These are phyloP conservation scores for Tridacna crocea DNA, from an alignment of 2,888 invertebrate species.

Conservation along the genomic window DNA sequence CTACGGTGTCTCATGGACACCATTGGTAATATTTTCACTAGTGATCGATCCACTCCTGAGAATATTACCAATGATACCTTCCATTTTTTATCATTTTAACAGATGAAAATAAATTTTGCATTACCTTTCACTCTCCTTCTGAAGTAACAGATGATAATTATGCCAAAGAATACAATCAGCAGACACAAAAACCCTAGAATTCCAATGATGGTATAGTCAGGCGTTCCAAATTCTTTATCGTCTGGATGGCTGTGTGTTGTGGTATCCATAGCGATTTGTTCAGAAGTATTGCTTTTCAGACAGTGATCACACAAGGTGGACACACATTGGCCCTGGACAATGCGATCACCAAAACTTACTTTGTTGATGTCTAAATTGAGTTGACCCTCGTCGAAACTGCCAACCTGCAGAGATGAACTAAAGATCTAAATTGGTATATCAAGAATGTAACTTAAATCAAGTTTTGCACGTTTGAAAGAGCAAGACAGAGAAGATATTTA, in stretches of 20 bases:
- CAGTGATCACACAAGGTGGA: slow-evolving; percentile 53
- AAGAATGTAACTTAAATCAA: background rate
- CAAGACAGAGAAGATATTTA: no score
- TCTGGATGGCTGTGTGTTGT: slow-evolving; percentile 28
- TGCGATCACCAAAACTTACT: slow-evolving; percentile 41
- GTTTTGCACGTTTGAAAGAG: background rate
- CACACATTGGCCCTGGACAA: slow-evolving; percentile 46
- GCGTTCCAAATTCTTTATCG: slow-evolving; percentile 44
- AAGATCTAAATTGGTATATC: background rate
- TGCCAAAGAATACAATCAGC: slow-evolving; percentile 55
- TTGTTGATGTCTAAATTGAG: slow-evolving; percentile 26
- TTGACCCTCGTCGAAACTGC: slow-evolving; percentile 49
- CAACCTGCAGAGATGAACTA: slow-evolving; percentile 46
- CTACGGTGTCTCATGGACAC: no score
- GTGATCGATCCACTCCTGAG: no score
- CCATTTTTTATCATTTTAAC: no score
- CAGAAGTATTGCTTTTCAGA: slow-evolving; percentile 10
- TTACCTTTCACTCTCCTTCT: slow-evolving; percentile 58
- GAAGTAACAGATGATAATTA: slow-evolving; percentile 59
- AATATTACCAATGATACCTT: no score
- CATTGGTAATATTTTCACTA: no score
- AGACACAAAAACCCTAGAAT: slow-evolving; percentile 58
- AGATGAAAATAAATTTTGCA: background rate
- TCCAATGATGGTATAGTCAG: slow-evolving; percentile 63
- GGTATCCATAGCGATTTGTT: slow-evolving; percentile 18